Conservation (phyloP, 1,140 invertebrate species). For the Drosophila tsacasi region DNA sequence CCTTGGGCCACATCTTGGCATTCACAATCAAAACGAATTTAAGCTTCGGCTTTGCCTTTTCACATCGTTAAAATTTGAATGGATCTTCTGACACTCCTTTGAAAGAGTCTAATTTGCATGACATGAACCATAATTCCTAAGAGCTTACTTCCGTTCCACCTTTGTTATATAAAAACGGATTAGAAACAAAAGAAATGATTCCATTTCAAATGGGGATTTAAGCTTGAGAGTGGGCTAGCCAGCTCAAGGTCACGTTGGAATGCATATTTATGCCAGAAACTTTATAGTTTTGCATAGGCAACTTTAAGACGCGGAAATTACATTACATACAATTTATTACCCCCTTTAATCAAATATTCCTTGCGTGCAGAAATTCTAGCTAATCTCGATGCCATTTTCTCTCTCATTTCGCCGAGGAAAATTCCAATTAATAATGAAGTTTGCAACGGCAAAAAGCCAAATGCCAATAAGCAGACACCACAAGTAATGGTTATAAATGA, state of each 20-base stretch:
- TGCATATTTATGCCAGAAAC: neutral
- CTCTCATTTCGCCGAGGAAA: neutral
- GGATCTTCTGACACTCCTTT: neutral
- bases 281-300: neutral
- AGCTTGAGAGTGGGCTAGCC: neutral
- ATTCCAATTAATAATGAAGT: slow-evolving; percentile 32
- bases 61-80: neutral
- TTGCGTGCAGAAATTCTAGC: slow-evolving; percentile 3
- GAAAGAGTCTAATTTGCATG: neutral
- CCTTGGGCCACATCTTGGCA: neutral
- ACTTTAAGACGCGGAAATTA: neutral
- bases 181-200: neutral
- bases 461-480: slow-evolving; percentile 25
- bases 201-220: neutral
- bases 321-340: neutral
- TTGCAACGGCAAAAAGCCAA: slow-evolving; percentile 19
- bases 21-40: slow-evolving; percentile 4
- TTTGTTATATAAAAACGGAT: slow-evolving; percentile 8
- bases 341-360: neutral
- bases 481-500: slow-evolving; percentile 16
- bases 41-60: neutral
- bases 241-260: neutral
- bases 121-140: neutral
- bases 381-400: slow-evolving; percentile 15
- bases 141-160: neutral